Conservation (phyloP, 2,888 invertebrate species). For the Lasioglossum figueresi region DNA sequence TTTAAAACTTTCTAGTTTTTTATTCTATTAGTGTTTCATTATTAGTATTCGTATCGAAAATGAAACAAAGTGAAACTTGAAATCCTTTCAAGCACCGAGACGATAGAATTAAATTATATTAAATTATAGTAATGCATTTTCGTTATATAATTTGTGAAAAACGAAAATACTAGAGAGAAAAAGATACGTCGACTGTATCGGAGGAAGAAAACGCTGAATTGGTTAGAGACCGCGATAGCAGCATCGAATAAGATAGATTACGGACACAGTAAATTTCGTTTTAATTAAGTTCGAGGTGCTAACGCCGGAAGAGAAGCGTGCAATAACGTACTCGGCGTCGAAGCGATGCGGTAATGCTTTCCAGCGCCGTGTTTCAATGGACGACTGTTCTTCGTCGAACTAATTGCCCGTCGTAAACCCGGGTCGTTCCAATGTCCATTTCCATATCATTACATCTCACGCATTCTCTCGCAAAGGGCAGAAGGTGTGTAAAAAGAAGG, state of each 20-base stretch:
- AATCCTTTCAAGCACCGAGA: too few species aligned
- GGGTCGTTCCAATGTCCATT: neutral
- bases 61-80: too few species aligned
- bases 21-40: too few species aligned
- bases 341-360: neutral
- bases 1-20: too few species aligned
- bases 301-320: neutral
- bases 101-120: too few species aligned
- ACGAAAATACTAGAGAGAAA: neutral
- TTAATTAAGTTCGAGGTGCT: neutral
- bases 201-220: neutral
- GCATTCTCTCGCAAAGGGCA: neutral
- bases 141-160: too few species aligned
- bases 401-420: neutral
- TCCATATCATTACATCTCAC: neutral
- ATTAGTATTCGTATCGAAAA: too few species aligned
- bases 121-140: too few species aligned
- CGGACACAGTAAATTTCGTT: neutral
- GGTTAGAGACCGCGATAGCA: neutral
- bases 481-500: neutral
- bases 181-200: neutral
- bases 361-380: neutral
- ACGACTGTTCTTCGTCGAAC: neutral
- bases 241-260: neutral
- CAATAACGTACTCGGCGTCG: neutral